Evolutionary conservation across 2,113 vertebrate genomes (phyloP).

Genomic region (Nothobranchius furzeri): DNA sequence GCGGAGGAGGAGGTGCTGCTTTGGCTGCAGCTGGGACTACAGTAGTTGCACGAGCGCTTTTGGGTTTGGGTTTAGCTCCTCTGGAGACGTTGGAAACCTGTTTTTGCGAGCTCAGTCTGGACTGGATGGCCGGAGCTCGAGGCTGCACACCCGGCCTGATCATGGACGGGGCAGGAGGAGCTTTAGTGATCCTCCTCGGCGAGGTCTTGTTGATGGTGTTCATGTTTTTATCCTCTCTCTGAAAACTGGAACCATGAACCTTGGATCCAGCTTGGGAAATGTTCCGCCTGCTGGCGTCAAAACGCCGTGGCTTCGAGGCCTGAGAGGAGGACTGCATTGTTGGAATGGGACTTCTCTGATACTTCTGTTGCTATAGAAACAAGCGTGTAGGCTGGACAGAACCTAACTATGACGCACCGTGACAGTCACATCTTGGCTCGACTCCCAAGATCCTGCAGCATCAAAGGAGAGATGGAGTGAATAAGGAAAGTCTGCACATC

Average conservation of each 20-base stretch:
- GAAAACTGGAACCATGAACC: slow-evolving; percentile 54
- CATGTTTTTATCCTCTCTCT: slow-evolving; percentile 80
- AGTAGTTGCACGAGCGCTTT: slow-evolving; percentile 32
- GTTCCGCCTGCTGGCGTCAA: slow-evolving; percentile 69
- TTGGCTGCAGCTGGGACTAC: slow-evolving; percentile 38
- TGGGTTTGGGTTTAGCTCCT: slow-evolving; percentile 68
- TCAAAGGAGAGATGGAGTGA: slow-evolving; percentile 68
- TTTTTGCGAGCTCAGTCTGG: slow-evolving; percentile 62
- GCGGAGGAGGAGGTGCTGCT: slow-evolving; percentile 32
- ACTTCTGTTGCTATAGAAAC: slow-evolving; percentile 70
- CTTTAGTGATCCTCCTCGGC: slow-evolving; percentile 60
- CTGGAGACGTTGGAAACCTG: slow-evolving; percentile 51
- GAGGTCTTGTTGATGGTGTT: slow-evolving; percentile 76
- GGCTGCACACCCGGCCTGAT: slow-evolving; percentile 61
- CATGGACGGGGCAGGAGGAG: slow-evolving; percentile 60
- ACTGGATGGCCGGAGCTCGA: slow-evolving; percentile 59
- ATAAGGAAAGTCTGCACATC: slow-evolving; percentile 26
- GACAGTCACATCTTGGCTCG: slow-evolving; percentile 77
- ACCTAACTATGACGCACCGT: slow-evolving; percentile 60
- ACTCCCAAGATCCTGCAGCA: slow-evolving; percentile 76
- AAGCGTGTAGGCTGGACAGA: slow-evolving; percentile 40
- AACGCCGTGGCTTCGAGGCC: slow-evolving; percentile 67
- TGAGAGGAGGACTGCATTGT: slow-evolving; percentile 77
- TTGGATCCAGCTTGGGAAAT: slow-evolving; percentile 53
- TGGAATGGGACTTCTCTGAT: slow-evolving; percentile 48